Percentiles rank a stretch among this genome's conserved stretches.
Evolutionary conservation across 2,888 invertebrate genomes (phyloP).

Genomic region (Dolichomitus sp.): DNA sequence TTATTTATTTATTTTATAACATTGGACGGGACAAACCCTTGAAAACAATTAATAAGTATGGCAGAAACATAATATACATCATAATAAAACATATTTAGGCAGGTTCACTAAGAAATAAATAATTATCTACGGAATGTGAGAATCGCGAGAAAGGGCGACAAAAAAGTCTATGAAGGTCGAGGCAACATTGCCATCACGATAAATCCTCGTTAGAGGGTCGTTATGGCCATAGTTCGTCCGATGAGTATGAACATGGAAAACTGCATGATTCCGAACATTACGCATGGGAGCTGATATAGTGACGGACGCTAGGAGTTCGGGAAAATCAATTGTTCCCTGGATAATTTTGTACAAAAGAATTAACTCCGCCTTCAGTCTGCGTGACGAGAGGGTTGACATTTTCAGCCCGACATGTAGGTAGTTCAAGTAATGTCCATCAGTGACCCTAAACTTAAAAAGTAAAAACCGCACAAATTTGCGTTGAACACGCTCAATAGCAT

Average conservation of each 20-base stretch:
- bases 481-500: too few species aligned
- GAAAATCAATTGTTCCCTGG: not conserved
- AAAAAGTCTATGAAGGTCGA: not conserved
- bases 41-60: too few species aligned
- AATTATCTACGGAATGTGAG: too few species aligned
- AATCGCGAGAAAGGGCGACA: not conserved
- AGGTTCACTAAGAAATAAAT: too few species aligned
- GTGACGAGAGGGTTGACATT: not conserved
- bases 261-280: not conserved
- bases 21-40: too few species aligned
- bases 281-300: not conserved
- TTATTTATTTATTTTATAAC: too few species aligned
- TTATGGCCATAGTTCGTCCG: too few species aligned
- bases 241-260: not conserved
- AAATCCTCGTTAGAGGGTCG: too few species aligned
- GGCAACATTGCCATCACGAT: not conserved
- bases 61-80: too few species aligned
- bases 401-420: too few species aligned
- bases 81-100: too few species aligned
- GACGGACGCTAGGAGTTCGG: not conserved
- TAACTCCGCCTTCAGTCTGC: not conserved
- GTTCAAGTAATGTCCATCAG: not conserved
- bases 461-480: not conserved
- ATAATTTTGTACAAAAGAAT: not conserved
- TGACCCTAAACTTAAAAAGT: not conserved